Conservation (phyloP, 2,113 vertebrate genomes). For the Taxidea taxus region DNA sequence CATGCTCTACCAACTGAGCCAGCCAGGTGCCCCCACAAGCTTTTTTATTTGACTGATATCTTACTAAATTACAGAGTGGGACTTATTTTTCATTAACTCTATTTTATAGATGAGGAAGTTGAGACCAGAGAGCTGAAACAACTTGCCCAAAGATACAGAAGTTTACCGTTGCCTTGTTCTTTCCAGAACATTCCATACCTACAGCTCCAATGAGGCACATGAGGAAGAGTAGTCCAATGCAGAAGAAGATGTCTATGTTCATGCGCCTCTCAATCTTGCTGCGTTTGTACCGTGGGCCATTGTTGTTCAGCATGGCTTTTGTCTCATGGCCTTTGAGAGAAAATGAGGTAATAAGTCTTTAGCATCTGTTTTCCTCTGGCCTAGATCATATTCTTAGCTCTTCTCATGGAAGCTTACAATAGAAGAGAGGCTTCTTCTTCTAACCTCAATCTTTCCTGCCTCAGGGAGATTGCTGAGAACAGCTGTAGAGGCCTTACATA, state of each 20-base stretch:
- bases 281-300: conserved; percentile 92
- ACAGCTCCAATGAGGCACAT: conserved; percentile 94
- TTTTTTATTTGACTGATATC: not conserved
- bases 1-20: not conserved
- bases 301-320: conserved; percentile 96
- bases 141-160: not conserved
- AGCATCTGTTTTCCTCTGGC: not conserved
- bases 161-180: not conserved
- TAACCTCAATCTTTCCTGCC: not conserved
- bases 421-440: not conserved
- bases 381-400: not conserved
- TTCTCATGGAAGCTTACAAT: not conserved
- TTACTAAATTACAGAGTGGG: not conserved
- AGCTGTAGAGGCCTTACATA: not conserved
- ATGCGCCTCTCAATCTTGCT: conserved; percentile 93
- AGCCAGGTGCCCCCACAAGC: not conserved
- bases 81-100: not conserved
- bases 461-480: not conserved
- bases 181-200: conserved; percentile 83
- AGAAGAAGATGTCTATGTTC: conserved; percentile 91
- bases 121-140: not conserved
- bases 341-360: not conserved
- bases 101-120: not conserved
- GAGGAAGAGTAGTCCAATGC: conserved; percentile 89
- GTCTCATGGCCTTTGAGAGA: conserved; percentile 91